Evolutionary conservation across 2,797 vertebrate genomes (phyloP).

Genomic region (Neostethus bicornis): DNA sequence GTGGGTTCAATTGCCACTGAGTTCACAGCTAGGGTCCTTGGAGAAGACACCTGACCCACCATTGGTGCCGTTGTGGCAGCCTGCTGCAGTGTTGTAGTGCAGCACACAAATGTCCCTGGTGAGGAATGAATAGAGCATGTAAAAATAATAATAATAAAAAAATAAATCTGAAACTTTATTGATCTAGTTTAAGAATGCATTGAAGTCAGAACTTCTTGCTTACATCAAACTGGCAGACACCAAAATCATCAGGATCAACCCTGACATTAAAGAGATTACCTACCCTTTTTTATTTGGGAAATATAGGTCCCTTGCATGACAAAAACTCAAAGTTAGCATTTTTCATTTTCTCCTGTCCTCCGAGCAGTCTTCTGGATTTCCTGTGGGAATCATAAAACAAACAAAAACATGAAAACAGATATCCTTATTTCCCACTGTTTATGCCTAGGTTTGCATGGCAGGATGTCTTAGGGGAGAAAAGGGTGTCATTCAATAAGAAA

Average conservation of each 20-base stretch:
- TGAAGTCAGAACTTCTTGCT: background rate
- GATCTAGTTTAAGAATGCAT: background rate
- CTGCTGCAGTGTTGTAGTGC: too few species aligned
- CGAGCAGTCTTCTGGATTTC: slow-evolving; percentile 12
- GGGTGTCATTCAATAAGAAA: slow-evolving; percentile 37
- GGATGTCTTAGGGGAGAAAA: slow-evolving; percentile 21
- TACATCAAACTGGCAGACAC: slow-evolving; percentile 4
- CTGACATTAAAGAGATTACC: slow-evolving; percentile 9
- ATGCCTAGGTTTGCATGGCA: slow-evolving; percentile 26
- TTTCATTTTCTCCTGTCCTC: slow-evolving; percentile 52
- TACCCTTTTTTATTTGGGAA: slow-evolving; percentile 37
- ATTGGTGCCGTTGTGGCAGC: too few species aligned
- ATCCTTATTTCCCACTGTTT: slow-evolving; percentile 15
- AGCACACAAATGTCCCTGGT: too few species aligned
- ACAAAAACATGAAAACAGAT: slow-evolving; percentile 6
- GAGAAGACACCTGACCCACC: too few species aligned
- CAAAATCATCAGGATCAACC: background rate
- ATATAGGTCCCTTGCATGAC: slow-evolving; percentile 30
- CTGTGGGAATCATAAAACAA: slow-evolving; percentile 14
- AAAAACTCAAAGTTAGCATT: slow-evolving; percentile 58
- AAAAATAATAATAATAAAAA: too few species aligned
- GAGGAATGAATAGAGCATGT: too few species aligned
- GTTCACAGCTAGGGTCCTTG: too few species aligned
- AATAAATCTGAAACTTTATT: background rate
- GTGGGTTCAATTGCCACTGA: too few species aligned